These are phyloP conservation scores for Anoplius nigerrimus DNA, from an alignment of 2,888 invertebrate genomes.

Conservation along the genomic window DNA sequence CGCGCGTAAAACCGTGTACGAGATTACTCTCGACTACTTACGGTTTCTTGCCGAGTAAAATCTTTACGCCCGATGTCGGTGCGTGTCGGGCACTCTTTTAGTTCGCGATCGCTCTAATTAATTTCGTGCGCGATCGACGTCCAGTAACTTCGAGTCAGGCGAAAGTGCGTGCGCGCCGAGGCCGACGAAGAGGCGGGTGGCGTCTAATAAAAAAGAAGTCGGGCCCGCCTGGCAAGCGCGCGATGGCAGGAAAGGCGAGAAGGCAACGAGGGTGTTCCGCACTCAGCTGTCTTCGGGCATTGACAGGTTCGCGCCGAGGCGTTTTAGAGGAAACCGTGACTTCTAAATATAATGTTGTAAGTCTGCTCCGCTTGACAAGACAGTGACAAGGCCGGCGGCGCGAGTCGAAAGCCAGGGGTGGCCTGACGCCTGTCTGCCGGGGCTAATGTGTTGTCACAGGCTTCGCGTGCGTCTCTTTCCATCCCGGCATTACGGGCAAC, in stretches of 20 bases:
- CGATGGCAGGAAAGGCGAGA: not conserved
- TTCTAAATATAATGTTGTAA: slow-evolving; percentile 65
- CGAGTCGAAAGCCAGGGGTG: slow-evolving; percentile 40
- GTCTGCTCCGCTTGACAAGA: slow-evolving; percentile 51
- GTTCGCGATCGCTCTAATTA: too few species aligned
- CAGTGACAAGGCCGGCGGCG: slow-evolving; percentile 54
- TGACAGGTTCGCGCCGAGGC: slow-evolving; percentile 53
- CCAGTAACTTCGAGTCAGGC: too few species aligned
- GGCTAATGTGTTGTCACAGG: slow-evolving; percentile 66
- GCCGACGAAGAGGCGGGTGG: too few species aligned
- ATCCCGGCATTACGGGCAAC: slow-evolving; percentile 3
- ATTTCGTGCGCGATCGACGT: too few species aligned
- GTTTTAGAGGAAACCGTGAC: slow-evolving; percentile 43
- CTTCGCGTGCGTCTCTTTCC: slow-evolving; percentile 45
- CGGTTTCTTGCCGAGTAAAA: too few species aligned
- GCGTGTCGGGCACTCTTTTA: too few species aligned
- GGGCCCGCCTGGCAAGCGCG: not conserved
- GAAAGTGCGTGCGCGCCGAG: too few species aligned
- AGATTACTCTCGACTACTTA: too few species aligned
- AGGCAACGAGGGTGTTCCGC: not conserved
- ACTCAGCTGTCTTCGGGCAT: slow-evolving; percentile 31
- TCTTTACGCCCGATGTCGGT: too few species aligned
- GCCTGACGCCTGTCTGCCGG: slow-evolving; percentile 55
- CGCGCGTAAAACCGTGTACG: too few species aligned
- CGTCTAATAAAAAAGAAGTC: not conserved